These are phyloP conservation scores for Drosophila takahashii DNA, from an alignment of 1,140 invertebrate genomes.

Conservation along the genomic window DNA sequence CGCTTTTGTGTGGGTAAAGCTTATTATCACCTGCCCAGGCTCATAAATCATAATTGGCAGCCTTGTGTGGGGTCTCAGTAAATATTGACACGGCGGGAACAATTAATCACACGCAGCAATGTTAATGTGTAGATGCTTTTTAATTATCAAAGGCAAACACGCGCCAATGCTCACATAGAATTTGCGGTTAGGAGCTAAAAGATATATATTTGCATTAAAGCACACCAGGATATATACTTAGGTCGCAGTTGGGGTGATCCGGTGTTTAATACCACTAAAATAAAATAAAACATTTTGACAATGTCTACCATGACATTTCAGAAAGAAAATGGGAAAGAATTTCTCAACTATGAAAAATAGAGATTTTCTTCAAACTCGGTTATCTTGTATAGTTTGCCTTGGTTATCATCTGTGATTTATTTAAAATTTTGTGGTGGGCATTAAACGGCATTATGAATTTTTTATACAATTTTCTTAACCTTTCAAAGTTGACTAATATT, in stretches of 20 bases:
- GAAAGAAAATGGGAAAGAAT: too few relatives aligned
- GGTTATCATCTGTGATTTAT: too few relatives aligned
- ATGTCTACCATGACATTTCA: too few relatives aligned
- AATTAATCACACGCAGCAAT: slow-evolving; percentile 59
- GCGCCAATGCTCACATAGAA: neutral
- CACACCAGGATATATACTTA: neutral
- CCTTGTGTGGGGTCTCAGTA: slow-evolving; percentile 31
- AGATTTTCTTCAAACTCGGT: too few relatives aligned
- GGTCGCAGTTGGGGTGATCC: neutral
- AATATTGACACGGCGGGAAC: slow-evolving; percentile 58
- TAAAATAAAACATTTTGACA: too few relatives aligned
- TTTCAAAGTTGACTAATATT: too few relatives aligned
- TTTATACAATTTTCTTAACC: too few relatives aligned
- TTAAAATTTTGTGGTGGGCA: too few relatives aligned
- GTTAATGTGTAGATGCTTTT: slow-evolving; percentile 36
- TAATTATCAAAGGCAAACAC: slow-evolving; percentile 47
- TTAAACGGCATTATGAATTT: too few relatives aligned
- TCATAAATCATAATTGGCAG: slow-evolving; percentile 73
- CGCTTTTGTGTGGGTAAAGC: slow-evolving; percentile 28
- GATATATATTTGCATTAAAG: neutral
- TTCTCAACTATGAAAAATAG: too few relatives aligned
- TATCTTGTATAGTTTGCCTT: too few relatives aligned
- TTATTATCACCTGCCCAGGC: slow-evolving; percentile 30
- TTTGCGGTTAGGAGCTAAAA: neutral
- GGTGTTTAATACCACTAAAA: too few relatives aligned